Base-by-base conservation (phyloP, 2,113 vertebrate species). In the Alectura lathami region DNA sequence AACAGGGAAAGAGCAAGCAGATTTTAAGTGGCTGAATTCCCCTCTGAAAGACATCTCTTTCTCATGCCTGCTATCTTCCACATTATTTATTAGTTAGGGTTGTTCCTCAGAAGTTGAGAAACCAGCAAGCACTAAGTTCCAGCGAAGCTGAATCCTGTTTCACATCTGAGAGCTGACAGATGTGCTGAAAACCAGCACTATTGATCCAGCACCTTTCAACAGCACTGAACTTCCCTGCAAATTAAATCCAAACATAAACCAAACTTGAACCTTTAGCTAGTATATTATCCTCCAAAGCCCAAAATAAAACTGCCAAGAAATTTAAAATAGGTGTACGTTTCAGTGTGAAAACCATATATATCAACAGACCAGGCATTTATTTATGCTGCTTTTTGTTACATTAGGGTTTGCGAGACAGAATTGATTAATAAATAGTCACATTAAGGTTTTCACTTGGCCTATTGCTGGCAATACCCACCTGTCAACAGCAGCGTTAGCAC, bases 361-460 rank as follows among this genome's bases (percentile, higher is more conserved):
- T 87, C 91, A 93, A 67, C 13, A 78, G 69, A 75, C 54, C 48
- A 40, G 36, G 66, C 79, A 56, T 92, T 79, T 70, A 76, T 80
- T 91, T 86, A 30, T 81, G 23, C 48, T 86, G 56, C 68, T 74
- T 86, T 73, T 83, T 86, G 22, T 86, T 92, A 82, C 57, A 34
- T 79, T 86, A 84, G 43, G 17, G 48, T 50, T 86, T 89, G 42
- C 83, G 62, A 87, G 63, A 81, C 6, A 7, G 43, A 80, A 57
- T 47, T 89, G 78, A 89, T 89, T 88, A 91, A 94, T 70, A 75
- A 93, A 87, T 56, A 88, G 64, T 68, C 69, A 91, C 74, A 76
- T 77, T 87, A 64, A 56, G 72, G 76, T 84, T 96, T 95, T 67
- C 48, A 76, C 67, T 91, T 89, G 89, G 89, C 53, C 76, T 62